Evolutionary conservation across 2,888 invertebrate genomes (phyloP).

Genomic region (Stegophylla sp.): DNA sequence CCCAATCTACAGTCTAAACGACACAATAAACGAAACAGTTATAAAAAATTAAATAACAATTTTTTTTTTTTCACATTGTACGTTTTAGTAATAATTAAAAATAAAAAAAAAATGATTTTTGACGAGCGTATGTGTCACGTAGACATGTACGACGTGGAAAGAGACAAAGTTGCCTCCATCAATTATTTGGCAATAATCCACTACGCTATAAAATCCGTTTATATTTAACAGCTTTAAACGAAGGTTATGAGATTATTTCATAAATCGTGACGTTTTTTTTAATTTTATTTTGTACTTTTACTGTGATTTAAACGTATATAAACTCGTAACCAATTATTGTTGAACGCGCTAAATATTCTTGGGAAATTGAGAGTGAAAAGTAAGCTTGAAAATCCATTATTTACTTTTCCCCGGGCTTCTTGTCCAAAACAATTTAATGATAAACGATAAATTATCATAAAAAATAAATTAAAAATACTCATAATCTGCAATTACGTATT

Average conservation of each 20-base stretch:
- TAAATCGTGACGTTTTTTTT: neutral
- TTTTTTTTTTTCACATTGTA: no score
- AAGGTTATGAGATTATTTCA: slow-evolving; percentile 46
- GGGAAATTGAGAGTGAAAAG: no score
- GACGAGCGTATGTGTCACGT: slow-evolving; percentile 16
- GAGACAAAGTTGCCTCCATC: slow-evolving; percentile 35
- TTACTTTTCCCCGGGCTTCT: no score
- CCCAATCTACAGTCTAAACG: slow-evolving; percentile 72
- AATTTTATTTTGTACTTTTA: neutral
- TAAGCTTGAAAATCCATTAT: no score
- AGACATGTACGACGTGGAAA: slow-evolving; percentile 34
- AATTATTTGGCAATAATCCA: slow-evolving; percentile 41
- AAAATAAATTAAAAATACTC: no score
- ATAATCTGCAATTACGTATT: no score
- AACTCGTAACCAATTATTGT: no score
- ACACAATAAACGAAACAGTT: slow-evolving; percentile 59
- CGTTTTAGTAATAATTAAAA: neutral
- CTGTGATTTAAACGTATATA: no score
- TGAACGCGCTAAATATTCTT: no score
- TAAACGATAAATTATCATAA: no score
- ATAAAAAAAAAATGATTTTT: slow-evolving; percentile 39
- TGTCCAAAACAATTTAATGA: no score
- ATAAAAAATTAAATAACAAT: no score
- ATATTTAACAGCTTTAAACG: slow-evolving; percentile 48
- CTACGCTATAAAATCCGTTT: slow-evolving; percentile 36